Evolutionary conservation across 1,140 invertebrate genomes (phyloP), one percentile per base, ranked within the genome.

Genomic region (Drosophila prosaltans): DNA sequence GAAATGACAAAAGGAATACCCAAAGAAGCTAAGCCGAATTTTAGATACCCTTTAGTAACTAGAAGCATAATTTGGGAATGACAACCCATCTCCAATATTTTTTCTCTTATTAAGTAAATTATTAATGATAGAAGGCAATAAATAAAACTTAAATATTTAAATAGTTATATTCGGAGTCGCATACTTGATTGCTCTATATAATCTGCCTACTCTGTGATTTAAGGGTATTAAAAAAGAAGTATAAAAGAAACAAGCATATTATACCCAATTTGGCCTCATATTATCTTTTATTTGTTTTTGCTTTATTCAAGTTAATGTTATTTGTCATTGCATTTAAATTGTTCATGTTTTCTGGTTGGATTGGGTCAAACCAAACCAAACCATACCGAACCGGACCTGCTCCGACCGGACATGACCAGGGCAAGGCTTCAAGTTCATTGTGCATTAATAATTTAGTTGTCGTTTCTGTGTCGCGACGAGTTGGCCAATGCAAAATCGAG

Each of bases 381-480:
- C 45, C 21, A 21, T 4, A 51, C 45, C 21, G 21, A 9, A 10
- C 21, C 21, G 21, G 45, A 26, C 32, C 32, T 36, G 32, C 6
- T 1, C 32, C 32, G 32, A 51, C 45, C 45, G 45, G 45, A 51
- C 21, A 26, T 8, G 48, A 51, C 30, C 48, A 65, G 65, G 1
- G 69, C 65, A 57, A 65, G 65, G 63, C 73, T 89, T 84, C 84
- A 88, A 88, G 80, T 89, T 88, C 84, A 80, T 78, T 89, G 68
- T 84, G 84, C 83, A 88, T 88, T 80, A 88, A 88, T 88, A 88
- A 88, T 88, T 79, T 80, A 89, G 84, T 89, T 88, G 80, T 89
- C 76, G 62, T 74, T 81, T 74, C 72, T 73, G 36, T 72, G 61
- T 71, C 48, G 68, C 66, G 43, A 61, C 58, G 45, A 59, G 57